Percentiles rank a stretch among this genome's conserved stretches.
Conservation (phyloP, 1,140 invertebrate species). For the Drosophila lini region DNA sequence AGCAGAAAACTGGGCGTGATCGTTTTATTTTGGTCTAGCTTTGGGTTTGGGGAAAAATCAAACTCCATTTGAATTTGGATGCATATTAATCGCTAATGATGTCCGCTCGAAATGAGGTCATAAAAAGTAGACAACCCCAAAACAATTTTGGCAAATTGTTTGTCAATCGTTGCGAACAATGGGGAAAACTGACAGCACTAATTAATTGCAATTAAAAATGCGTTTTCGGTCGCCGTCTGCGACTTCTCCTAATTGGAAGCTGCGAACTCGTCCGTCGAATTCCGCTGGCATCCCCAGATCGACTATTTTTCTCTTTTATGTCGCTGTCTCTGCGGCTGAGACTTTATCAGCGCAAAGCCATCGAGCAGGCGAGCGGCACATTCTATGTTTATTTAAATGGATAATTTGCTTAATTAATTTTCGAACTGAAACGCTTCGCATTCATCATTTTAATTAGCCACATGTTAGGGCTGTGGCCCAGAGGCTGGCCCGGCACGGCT, state of each 20-base stretch:
- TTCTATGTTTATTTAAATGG: constrained; percentile 66
- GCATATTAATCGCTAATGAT: constrained; percentile 61
- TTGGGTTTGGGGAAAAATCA: constrained; percentile 33
- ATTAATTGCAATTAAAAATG: constrained; percentile 62
- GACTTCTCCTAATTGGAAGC: constrained; percentile 67
- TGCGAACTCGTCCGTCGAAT: constrained; percentile 51
- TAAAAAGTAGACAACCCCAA: constrained; percentile 4
- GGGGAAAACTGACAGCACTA: constrained; percentile 43
- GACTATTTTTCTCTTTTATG: constrained; percentile 22
- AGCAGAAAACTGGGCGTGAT: constrained; percentile 69
- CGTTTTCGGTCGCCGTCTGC: constrained; percentile 32
- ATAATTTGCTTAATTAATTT: constrained; percentile 67
- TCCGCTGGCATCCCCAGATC: constrained; percentile 17
- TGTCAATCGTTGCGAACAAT: constrained; percentile 38
- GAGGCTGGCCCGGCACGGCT: constrained; percentile 20
- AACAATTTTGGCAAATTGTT: constrained; percentile 41
- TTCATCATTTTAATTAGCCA: constrained; percentile 75
- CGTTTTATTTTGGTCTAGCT: constrained; percentile 41
- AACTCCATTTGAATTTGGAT: constrained; percentile 30
- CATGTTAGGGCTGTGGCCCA: constrained; percentile 27
- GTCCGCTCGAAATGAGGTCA: constrained; percentile 61
- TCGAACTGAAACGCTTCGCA: constrained; percentile 59
- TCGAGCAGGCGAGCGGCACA: constrained; percentile 47
- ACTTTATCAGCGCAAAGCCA: constrained; percentile 50
- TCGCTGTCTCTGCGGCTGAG: neutral